Evolutionary conservation across 2,888 invertebrate genomes (phyloP).

Genomic region (Malacosoma neustria): DNA sequence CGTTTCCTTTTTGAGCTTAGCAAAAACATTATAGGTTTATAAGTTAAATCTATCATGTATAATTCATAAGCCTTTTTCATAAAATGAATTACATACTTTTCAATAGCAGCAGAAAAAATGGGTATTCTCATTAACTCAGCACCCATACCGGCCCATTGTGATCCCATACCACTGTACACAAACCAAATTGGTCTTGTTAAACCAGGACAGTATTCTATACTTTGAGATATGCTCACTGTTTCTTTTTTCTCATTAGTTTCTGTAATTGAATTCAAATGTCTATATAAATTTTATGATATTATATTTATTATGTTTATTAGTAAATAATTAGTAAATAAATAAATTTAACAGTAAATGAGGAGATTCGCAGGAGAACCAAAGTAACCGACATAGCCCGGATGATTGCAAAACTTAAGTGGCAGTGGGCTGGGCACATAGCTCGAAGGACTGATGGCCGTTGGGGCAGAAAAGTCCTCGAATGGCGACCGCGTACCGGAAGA

Average conservation of each 20-base stretch:
- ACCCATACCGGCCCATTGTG: conserved; percentile 79
- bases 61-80: neutral
- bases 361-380: no score
- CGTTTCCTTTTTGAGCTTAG: no score
- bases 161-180: conserved; percentile 80
- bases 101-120: conserved; percentile 66
- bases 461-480: no score
- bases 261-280: no score
- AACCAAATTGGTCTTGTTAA: conserved; percentile 71
- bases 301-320: no score
- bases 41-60: neutral
- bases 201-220: conserved; percentile 65
- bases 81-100: conserved; percentile 28
- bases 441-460: no score
- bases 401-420: no score
- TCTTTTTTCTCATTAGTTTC: conserved; percentile 24
- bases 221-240: conserved; percentile 44
- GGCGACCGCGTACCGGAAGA: no score
- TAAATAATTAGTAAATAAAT: neutral
- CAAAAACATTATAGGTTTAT: conserved; percentile 6
- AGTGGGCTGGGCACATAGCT: no score
- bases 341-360: no score
- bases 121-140: conserved; percentile 73
- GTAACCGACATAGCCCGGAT: no score
- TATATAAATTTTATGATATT: no score